phyloP scores from a whole-genome alignment of 2,113 vertebrate species.

The Puffinus mauretanicus region DNA sequence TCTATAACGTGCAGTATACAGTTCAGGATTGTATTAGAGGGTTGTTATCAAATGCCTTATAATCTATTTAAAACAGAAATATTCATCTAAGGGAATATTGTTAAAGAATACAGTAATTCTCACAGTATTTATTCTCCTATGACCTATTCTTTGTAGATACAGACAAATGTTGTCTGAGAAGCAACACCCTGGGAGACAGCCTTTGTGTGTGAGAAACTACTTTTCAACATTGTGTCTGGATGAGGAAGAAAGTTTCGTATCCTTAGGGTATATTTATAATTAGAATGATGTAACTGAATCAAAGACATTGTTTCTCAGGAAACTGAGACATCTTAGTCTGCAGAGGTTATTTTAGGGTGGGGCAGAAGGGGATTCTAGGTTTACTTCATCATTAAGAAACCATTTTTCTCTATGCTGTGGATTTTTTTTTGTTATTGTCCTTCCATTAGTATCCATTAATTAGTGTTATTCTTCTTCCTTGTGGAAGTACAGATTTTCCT shows the following conservation, averaged over 20 bases:
- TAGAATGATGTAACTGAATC: slow-evolving; percentile 29
- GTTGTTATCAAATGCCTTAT: background rate
- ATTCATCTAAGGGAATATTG: background rate
- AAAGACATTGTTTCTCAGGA: slow-evolving; percentile 10
- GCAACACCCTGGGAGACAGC: background rate
- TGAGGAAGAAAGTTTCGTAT: slow-evolving; percentile 21
- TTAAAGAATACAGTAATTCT: background rate
- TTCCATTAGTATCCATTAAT: background rate
- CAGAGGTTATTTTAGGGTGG: background rate
- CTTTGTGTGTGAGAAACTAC: background rate
- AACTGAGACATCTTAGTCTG: background rate
- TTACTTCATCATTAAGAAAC: background rate
- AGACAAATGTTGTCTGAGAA: background rate
- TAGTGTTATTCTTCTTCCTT: background rate
- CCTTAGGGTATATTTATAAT: slow-evolving; percentile 41
- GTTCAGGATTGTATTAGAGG: background rate
- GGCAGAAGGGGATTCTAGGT: background rate
- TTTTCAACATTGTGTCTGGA: slow-evolving; percentile 8
- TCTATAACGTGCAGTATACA: background rate
- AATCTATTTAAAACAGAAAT: background rate
- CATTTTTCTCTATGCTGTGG: background rate
- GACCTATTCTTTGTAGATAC: background rate
- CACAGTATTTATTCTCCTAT: background rate
- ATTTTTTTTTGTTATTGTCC: background rate
- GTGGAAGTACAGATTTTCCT: background rate